Percentiles rank a stretch among this genome's conserved stretches.
Evolutionary conservation across 2,888 invertebrate species (phyloP).

Genomic region (Nasonia oneida): DNA sequence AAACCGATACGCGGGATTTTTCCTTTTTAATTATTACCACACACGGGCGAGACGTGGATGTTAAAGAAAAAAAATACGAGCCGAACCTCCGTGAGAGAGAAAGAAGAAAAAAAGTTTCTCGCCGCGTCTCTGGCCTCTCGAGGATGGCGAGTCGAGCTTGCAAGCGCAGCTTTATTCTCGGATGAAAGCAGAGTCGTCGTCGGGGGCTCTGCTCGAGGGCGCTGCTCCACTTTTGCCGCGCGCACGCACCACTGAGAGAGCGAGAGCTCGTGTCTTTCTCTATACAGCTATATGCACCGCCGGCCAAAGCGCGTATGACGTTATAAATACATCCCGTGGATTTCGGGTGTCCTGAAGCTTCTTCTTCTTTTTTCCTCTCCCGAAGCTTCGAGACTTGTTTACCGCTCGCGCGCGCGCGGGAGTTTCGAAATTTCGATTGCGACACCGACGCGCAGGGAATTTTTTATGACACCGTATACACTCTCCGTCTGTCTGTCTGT

Average conservation of each 20-base stretch:
- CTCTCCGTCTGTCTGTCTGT: too few species aligned
- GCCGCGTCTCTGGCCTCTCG: constrained; percentile 25
- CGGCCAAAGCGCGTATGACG: constrained; percentile 37
- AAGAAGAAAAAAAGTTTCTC: constrained; percentile 33
- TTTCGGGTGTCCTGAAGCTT: constrained; percentile 8
- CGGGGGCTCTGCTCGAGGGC: constrained; percentile 66
- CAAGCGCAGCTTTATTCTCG: constrained; percentile 63
- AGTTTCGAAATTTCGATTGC: not conserved
- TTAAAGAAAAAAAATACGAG: too few species aligned
- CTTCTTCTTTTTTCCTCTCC: not conserved
- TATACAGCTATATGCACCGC: constrained; percentile 3
- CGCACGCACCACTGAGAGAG: constrained; percentile 41
- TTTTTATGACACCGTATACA: not conserved
- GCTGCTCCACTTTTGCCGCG: constrained; percentile 69
- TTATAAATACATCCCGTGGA: not conserved
- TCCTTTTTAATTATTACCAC: too few species aligned
- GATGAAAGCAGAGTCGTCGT: constrained; percentile 61
- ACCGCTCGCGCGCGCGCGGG: not conserved
- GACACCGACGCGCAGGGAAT: not conserved
- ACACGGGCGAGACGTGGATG: too few species aligned
- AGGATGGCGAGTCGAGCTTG: constrained; percentile 46
- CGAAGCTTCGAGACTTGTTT: not conserved
- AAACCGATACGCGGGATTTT: too few species aligned
- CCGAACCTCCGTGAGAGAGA: not conserved
- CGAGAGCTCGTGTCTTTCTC: not conserved